Evolutionary conservation across 1,140 invertebrate species (phyloP).

Genomic region (Venturia canescens): DNA sequence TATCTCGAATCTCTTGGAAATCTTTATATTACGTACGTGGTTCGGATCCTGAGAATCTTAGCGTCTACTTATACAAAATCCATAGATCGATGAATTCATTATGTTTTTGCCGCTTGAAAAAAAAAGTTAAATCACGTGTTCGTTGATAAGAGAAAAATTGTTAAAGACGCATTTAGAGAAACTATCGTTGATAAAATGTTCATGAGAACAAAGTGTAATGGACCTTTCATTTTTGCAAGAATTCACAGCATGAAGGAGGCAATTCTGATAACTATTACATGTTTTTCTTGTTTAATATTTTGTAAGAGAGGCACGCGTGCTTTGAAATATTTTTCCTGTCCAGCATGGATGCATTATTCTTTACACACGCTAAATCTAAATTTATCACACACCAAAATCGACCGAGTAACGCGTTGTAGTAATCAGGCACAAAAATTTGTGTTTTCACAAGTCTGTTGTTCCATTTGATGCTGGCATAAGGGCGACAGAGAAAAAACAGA

Average conservation of each 20-base stretch:
- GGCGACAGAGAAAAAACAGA: not conserved
- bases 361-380: constrained; percentile 21
- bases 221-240: not conserved
- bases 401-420: not conserved
- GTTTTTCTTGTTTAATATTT: too few relatives aligned
- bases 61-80: not conserved
- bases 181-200: constrained; percentile 1
- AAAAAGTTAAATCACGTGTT: not conserved
- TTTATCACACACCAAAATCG: constrained; percentile 28
- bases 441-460: not conserved
- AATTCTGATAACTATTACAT: not conserved
- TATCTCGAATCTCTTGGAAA: too few relatives aligned
- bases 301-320: not conserved
- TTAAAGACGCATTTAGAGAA: not conserved
- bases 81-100: too few relatives aligned
- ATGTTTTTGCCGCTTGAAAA: not conserved
- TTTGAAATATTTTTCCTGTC: not conserved
- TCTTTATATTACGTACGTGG: too few relatives aligned
- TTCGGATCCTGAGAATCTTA: not conserved
- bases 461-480: not conserved
- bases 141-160: too few relatives aligned
- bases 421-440: not conserved
- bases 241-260: too few relatives aligned
- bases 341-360: not conserved
- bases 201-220: not conserved